Evolutionary conservation across 2,113 vertebrate genomes (phyloP), one percentile per base, ranked within the genome.

Genomic region (Phasianus colchicus): DNA sequence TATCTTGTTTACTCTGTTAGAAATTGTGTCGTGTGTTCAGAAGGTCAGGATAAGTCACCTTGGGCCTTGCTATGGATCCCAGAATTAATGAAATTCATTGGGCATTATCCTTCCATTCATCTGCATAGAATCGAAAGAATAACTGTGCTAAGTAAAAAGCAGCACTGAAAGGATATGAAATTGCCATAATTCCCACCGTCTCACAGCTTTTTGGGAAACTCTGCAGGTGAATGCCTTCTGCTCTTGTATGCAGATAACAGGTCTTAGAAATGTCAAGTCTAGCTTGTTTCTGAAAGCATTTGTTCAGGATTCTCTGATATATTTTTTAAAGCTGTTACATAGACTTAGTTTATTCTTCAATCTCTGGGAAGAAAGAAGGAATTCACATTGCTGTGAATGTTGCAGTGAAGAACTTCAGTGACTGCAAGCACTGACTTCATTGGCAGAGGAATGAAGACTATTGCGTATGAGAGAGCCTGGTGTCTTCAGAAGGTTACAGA

Each of bases 1-100:
- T 10, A 0, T 64, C 45, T n/a, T 9, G n/a, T 63, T 74, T 74
- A 13, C 32, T 60, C 0, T 0, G 27, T 14, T 83, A 25, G 52
- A 72, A 81, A n/a, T 50, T 11, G 15, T 1, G 2, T 19, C 25
- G 1, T 18, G 38, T 67, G 38, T 50, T 78, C 52, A 34, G 71
- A 16, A 69, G 61, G 32, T 92, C 73, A 81, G 55, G 27, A 29
- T 21, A 20, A 32, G 42, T 42, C 64, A 48, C 50, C 20, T 0
- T 1, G 9, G 19, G 30, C 6, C 60, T 83, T 88, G 80, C 61
- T 75, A 21, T 27, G 45, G 58, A 50, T 69, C 58, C 60, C 0
- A 0, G 64, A 70, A 45, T 77, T 1, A 2, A 65, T 86, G 50
- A 29, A 77, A 48, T 43, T 43, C 71, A 34, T 77, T 21, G 25